A percentile compares a stretch with the other conserved stretches of the same genome.
Conservation (phyloP, 30 jellyfish, hydroid and myxozoan species). For the Nemopilema nomurai region DNA sequence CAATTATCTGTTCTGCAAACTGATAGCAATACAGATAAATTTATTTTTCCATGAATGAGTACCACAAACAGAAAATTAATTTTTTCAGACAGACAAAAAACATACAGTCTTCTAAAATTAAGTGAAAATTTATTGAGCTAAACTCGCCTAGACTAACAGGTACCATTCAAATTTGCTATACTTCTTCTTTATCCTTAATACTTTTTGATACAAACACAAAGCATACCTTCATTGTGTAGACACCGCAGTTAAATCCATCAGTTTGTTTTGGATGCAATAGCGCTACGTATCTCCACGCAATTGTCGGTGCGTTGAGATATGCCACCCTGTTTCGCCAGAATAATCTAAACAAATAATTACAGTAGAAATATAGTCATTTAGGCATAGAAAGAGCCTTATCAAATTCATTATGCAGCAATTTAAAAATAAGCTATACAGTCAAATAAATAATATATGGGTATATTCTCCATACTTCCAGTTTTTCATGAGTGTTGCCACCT, state of each 20-base stretch:
- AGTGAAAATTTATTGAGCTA: neutral
- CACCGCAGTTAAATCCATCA: slow-evolving; percentile 15
- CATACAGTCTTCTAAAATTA: neutral
- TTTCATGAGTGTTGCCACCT: slow-evolving; percentile 1
- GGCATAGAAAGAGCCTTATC: neutral
- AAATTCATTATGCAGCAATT: neutral
- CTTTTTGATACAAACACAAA: neutral
- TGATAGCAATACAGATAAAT: too few relatives aligned
- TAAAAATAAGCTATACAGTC: neutral
- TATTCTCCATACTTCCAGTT: slow-evolving; percentile 4
- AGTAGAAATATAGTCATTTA: neutral
- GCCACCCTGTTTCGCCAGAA: too few relatives aligned
- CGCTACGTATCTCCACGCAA: slow-evolving; percentile 1
- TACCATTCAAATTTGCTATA: neutral
- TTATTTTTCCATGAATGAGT: too few relatives aligned
- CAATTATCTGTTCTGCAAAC: too few relatives aligned
- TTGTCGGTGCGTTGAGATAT: neutral
- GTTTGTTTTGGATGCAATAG: slow-evolving; percentile 7
- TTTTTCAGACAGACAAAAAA: neutral
- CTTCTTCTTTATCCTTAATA: neutral
- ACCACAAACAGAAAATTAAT: too few relatives aligned
- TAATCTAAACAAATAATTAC: neutral
- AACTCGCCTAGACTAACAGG: neutral
- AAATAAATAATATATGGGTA: neutral
- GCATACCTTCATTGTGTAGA: too few relatives aligned